Conservation (phyloP, 2,113 vertebrate species). For the Bos indicus region DNA sequence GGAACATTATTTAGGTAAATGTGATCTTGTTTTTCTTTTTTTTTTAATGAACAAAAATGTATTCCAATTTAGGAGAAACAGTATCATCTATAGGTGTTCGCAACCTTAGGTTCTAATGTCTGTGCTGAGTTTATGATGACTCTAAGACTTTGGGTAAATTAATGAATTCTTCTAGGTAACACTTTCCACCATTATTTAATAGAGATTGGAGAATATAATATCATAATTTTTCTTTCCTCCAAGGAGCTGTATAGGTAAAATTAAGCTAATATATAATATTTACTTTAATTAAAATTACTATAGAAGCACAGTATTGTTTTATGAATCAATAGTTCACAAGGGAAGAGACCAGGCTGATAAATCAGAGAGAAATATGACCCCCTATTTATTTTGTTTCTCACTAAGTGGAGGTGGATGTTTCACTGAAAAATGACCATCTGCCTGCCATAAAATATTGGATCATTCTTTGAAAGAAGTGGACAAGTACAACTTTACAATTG, state of each 20-base stretch:
- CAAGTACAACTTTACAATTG: not conserved
- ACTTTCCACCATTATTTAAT: not conserved
- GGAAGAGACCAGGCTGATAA: not conserved
- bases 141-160: not conserved
- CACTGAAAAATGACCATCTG: not conserved
- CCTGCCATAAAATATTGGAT: not conserved
- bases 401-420: not conserved
- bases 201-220: not conserved
- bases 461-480: not conserved
- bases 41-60: not conserved
- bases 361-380: not conserved
- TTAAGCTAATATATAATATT: not conserved
- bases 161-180: not conserved
- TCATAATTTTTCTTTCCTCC: not conserved
- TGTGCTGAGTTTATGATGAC: not conserved
- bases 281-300: conserved; percentile 27
- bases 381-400: not conserved
- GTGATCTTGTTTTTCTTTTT: not conserved
- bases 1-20: not conserved
- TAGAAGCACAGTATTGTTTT: not conserved
- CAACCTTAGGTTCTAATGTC: not conserved
- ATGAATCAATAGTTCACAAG: not conserved
- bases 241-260: not conserved
- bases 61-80: not conserved
- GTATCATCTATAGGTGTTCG: not conserved